Evolutionary conservation across 2,888 invertebrate species (phyloP).

Genomic region (Bugula neritina): DNA sequence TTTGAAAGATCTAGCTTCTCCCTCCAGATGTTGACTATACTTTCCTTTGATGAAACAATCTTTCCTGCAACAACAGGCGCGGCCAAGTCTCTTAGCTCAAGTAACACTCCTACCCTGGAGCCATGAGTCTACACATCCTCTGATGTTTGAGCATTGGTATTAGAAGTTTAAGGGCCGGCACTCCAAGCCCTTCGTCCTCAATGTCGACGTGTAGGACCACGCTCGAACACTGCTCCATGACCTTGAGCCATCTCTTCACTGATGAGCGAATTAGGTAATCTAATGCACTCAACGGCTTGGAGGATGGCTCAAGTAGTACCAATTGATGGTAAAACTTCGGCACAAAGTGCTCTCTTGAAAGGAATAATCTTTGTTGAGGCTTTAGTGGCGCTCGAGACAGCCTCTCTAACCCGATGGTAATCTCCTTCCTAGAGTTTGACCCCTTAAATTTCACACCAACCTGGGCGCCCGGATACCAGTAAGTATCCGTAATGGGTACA

Average conservation of each 20-base stretch:
- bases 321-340: conserved; percentile 9
- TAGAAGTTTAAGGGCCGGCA: neutral
- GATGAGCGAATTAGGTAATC: neutral
- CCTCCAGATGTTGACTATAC: neutral
- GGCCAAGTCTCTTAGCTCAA: no score
- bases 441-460: neutral
- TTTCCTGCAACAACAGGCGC: neutral
- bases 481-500: neutral
- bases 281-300: neutral
- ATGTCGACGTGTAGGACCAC: neutral
- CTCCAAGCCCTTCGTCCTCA: neutral
- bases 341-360: neutral
- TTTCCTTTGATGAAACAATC: neutral
- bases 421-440: neutral
- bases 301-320: neutral
- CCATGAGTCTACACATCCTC: neutral
- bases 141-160: neutral
- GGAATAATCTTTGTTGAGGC: conserved; percentile 1
- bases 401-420: neutral
- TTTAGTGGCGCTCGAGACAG: neutral
- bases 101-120: no score
- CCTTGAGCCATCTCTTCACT: conserved; percentile 4
- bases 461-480: neutral
- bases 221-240: neutral
- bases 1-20: neutral